Conservation (phyloP, 2,797 vertebrate species). For the Falco columbarius region DNA sequence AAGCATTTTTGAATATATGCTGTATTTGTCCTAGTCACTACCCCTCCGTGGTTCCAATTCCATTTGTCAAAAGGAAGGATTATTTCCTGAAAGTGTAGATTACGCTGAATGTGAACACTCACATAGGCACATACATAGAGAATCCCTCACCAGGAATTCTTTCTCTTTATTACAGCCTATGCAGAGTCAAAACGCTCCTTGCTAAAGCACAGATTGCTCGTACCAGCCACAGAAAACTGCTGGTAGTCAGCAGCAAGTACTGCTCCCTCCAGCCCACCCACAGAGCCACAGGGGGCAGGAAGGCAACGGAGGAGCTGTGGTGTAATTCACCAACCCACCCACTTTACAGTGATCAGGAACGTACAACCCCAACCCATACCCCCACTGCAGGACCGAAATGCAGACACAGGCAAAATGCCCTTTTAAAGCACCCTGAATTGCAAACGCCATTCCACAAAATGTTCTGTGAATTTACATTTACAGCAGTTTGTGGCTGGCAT, state of each 20-base stretch:
- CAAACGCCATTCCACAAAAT: background rate
- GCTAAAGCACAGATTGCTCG: background rate
- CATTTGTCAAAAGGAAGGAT: background rate
- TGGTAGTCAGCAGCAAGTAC: background rate
- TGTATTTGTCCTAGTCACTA: background rate
- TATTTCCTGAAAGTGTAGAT: background rate
- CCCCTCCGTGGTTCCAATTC: background rate
- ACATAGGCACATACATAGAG: rapidly evolving
- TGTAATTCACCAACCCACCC: rapidly evolving
- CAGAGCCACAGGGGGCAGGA: background rate
- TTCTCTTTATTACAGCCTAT: background rate
- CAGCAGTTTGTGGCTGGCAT: background rate
- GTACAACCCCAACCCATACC: rapidly evolving
- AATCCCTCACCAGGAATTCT: background rate
- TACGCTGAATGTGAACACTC: rapidly evolving
- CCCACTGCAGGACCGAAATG: rapidly evolving
- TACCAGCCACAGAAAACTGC: rapidly evolving
- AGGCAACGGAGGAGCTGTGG: rapidly evolving
- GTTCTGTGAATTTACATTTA: background rate
- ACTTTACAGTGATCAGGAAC: background rate
- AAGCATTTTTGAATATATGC: background rate
- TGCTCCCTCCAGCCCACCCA: background rate
- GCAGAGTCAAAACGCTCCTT: background rate
- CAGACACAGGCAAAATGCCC: background rate
- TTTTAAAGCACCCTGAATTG: background rate